Percentiles rank a stretch among this genome's conserved stretches.
These are phyloP conservation scores for Drosophila biarmipes DNA, from an alignment of 1,140 invertebrate species.

Conservation along the genomic window DNA sequence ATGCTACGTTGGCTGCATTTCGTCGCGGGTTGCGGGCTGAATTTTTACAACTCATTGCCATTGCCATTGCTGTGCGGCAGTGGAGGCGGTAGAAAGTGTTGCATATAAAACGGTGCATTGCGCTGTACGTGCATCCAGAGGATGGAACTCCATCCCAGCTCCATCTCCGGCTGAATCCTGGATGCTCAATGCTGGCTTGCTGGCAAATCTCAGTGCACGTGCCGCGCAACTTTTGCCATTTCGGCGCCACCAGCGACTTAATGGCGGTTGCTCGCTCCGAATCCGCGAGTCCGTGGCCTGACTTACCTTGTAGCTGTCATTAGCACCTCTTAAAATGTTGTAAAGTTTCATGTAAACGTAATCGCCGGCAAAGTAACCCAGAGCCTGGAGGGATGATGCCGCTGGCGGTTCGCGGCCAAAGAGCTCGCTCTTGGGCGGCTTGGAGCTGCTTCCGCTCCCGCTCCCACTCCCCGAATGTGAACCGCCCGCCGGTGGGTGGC, in stretches of 20 bases:
- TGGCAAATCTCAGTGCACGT: slow-evolving; percentile 74
- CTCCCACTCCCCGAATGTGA: slow-evolving; percentile 38
- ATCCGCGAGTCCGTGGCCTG: slow-evolving; percentile 43
- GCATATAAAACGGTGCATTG: slow-evolving; percentile 78
- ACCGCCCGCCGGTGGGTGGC: slow-evolving; percentile 11
- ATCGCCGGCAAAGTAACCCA: slow-evolving; percentile 87
- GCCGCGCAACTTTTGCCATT: slow-evolving; percentile 75
- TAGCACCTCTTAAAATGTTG: slow-evolving; percentile 89
- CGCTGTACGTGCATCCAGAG: slow-evolving; percentile 64
- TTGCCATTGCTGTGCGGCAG: neutral
- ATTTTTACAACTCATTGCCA: slow-evolving; percentile 77
- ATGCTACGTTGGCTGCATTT: slow-evolving; percentile 59
- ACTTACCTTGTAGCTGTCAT: slow-evolving; percentile 90
- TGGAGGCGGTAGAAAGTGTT: slow-evolving; percentile 67
- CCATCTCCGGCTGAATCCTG: slow-evolving; percentile 8
- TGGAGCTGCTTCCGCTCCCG: slow-evolving; percentile 75
- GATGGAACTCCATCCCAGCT: slow-evolving; percentile 2
- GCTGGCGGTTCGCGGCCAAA: slow-evolving; percentile 44
- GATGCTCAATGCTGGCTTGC: slow-evolving; percentile 20
- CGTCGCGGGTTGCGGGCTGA: slow-evolving; percentile 52
- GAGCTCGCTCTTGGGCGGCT: slow-evolving; percentile 86
- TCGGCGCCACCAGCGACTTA: slow-evolving; percentile 62
- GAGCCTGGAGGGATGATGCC: slow-evolving; percentile 66
- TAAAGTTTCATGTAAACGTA: slow-evolving; percentile 92
- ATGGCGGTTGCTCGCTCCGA: slow-evolving; percentile 47